Conservation (phyloP, 2,797 vertebrate species). For the Siniperca undulata region DNA sequence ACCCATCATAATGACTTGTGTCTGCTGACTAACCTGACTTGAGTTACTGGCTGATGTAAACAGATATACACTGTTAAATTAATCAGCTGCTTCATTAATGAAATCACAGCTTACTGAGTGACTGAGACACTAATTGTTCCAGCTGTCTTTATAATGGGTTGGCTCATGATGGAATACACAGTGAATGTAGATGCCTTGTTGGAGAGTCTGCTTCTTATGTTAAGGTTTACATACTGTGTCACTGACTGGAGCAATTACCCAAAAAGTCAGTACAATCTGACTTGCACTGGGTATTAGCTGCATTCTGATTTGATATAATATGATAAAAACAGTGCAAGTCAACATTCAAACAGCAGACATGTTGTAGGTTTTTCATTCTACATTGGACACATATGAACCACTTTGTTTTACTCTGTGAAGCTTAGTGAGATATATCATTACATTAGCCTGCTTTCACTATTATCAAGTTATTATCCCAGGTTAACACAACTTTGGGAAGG, state of each 20-base stretch:
- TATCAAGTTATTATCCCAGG: too few species aligned
- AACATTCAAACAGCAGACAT: not conserved
- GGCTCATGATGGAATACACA: not conserved
- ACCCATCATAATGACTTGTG: slow-evolving; percentile 24
- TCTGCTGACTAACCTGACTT: slow-evolving; percentile 35
- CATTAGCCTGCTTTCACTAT: too few species aligned
- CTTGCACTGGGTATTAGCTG: not conserved
- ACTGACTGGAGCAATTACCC: not conserved
- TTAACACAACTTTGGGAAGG: too few species aligned
- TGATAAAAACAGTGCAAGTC: not conserved
- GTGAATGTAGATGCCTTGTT: not conserved
- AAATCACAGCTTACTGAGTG: slow-evolving; percentile 26
- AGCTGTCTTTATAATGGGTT: slow-evolving; percentile 26
- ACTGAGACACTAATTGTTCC: slow-evolving; percentile 36
- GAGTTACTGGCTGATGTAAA: slow-evolving; percentile 49
- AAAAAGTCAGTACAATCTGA: not conserved
- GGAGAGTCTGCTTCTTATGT: not conserved
- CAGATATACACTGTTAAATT: slow-evolving; percentile 46
- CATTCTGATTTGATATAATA: not conserved
- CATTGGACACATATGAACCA: not conserved
- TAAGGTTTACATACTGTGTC: not conserved
- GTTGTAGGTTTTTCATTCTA: not conserved
- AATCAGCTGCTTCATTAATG: slow-evolving; percentile 42
- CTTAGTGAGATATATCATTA: too few species aligned
- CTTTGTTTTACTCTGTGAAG: too few species aligned